Conservation (phyloP, 2,113 vertebrate species). For the Ailurus styani region DNA sequence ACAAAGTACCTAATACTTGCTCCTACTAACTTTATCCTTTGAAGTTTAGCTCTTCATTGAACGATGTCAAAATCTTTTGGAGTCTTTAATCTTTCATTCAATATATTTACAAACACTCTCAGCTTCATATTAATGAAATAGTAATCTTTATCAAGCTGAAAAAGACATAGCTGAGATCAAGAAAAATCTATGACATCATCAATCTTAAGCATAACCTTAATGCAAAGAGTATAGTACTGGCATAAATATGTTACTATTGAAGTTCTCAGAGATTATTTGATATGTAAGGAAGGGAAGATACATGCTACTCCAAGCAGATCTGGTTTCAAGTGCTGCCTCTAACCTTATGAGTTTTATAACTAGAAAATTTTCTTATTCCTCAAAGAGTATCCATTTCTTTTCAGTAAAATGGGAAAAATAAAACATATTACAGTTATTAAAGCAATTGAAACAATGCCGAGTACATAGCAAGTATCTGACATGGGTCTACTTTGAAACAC, state of each 20-base stretch:
- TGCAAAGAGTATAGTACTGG: not conserved
- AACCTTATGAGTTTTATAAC: not conserved
- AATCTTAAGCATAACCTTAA: conserved; percentile 1
- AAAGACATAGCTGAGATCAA: not conserved
- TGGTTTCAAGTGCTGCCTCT: not conserved
- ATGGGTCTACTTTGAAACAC: not conserved
- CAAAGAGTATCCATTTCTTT: not conserved
- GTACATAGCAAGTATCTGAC: not conserved
- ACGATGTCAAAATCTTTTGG: not conserved
- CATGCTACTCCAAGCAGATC: not conserved
- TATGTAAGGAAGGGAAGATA: not conserved
- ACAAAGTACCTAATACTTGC: not conserved
- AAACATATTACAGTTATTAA: not conserved
- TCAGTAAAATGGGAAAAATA: not conserved
- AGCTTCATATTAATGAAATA: conserved; percentile 1
- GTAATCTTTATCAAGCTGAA: not conserved
- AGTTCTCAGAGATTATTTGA: not conserved
- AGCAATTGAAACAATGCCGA: not conserved
- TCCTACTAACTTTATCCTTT: not conserved
- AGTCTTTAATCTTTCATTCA: not conserved
- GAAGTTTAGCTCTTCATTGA: conserved; percentile 18
- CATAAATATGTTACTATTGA: not conserved
- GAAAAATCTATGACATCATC: not conserved
- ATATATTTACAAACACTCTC: not conserved
- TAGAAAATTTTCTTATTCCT: not conserved